Evolutionary conservation across 1,140 invertebrate species (phyloP), one percentile per base, ranked within the genome.

Genomic region (Pectinophora gossypiella): DNA sequence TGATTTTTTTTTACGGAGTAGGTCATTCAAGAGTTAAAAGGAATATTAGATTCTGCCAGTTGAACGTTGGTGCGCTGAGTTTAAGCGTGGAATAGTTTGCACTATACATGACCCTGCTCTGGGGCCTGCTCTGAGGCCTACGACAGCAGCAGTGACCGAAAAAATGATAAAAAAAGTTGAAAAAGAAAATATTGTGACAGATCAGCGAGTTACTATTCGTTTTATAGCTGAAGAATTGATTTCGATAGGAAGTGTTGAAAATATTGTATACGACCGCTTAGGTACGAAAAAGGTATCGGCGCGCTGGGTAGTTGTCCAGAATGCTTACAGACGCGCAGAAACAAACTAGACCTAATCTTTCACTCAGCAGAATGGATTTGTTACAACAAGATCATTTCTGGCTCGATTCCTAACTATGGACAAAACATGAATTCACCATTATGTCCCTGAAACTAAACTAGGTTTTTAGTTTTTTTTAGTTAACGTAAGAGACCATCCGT

Each of bases 331-430:
- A 40, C 36, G 36, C n/a, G 16, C n/a, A 40, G 16, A 40, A 40
- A 18, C n/a, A 40, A 40, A 40, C n/a, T 15, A 15, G 36, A 40
- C n/a, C 16, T 6, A 18, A 15, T 6, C n/a, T 40, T 40, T 40
- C 36, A 7, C n/a, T 7, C 7, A 18, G 2, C 13, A 40, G 16
- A 15, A 7, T 40, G 13, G 13, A 15, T 15, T n/a, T 16, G 13
- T 40, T 40, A 15, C 36, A 40, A 18, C n/a, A 16, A 18, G 36
- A 40, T 40, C 36, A 16, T 40, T 54, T 48, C 44, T 43, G 38
- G 6, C 46, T 35, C 53, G 40, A 19, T 49, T 54, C 12, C 15
- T 54, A 21, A 54, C 45, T 15, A 49, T 54, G 35, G n/a, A n/a
- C n/a, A 46, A 48, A 36, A 48, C 53, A 19, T 49, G 22, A 40